Base-by-base conservation (phyloP, 35 echinoderm and acorn worm genomes). In the Lytechinus variegatus region DNA sequence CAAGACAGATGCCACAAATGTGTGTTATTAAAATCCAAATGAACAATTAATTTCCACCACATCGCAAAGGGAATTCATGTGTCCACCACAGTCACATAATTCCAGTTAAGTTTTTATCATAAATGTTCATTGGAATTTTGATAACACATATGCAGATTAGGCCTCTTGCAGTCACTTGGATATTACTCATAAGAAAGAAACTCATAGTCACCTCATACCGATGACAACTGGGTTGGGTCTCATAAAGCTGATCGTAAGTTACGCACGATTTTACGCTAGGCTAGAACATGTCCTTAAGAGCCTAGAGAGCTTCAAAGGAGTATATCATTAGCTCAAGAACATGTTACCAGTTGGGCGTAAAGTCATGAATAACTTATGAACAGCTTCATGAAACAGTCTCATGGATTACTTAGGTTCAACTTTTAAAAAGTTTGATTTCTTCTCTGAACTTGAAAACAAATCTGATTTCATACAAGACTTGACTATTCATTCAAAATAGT, bases 41-140 rank as follows among this genome's bases (percentile, higher is more conserved):
- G 88, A 90, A 90, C 5, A 90, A 12, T 54, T 52, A 21, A 54
- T 52, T 52, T 52, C 28, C 52, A 90, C 88, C 88, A 90, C 88
- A 44, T 10, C 24, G 52, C 11, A 52, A 90, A 52, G 4, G n/a
- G 88, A 90, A 90, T 54, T 44, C 13, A 90, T 52, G 52, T 90
- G 88, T 90, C 88, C 88, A 90, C 88, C 88, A 90, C 88, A 90
- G 88, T 21, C 88, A 24, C 66, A 79, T 19, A 79, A 79, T 16
- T 79, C 66, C 66, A 24, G 21, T 79, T 79, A 0, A 90, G 52
- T 90, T 3, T 44, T 54, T 44, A 14, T 90, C 88, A 52, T 13
- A 52, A 90, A 52, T 52, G 52, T 90, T 90, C 88, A 90, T 90
- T 90, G 27, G 52, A 90, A 90, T 90, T 14, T 29, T 44, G 28